Conservation (phyloP, 2,113 vertebrate species). For the Herpailurus yagouaroundi region DNA sequence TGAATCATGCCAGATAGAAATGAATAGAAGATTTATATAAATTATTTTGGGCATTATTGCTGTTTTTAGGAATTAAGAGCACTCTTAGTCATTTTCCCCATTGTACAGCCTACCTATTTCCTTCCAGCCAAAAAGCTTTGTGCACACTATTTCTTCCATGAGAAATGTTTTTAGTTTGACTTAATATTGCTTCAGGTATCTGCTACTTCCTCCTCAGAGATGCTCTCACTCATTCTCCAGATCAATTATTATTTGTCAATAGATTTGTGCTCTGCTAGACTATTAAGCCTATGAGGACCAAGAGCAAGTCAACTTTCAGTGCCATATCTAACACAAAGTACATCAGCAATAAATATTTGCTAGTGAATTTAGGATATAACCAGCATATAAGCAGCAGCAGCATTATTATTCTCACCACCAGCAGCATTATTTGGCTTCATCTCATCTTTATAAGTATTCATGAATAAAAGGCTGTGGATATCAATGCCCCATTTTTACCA, state of each 20-base stretch:
- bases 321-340: neutral
- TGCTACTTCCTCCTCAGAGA: neutral
- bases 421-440: neutral
- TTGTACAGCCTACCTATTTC: neutral
- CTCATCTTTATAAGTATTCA: neutral
- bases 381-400: neutral
- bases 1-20: neutral
- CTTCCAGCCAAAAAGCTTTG: neutral
- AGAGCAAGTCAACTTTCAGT: neutral
- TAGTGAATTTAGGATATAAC: neutral
- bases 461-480: neutral
- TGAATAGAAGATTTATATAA: neutral
- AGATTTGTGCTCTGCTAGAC: neutral
- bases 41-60: neutral
- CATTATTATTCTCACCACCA: neutral
- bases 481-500: neutral
- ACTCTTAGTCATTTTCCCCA: neutral
- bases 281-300: neutral
- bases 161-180: neutral
- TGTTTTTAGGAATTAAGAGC: neutral
- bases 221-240: neutral
- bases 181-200: neutral
- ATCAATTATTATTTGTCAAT: neutral
- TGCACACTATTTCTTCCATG: neutral
- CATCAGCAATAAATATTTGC: neutral